A percentile compares a stretch with the other conserved stretches of the same genome.
Conservation (phyloP, 2,888 invertebrate genomes). For the Brachypalpus laphriformis region DNA sequence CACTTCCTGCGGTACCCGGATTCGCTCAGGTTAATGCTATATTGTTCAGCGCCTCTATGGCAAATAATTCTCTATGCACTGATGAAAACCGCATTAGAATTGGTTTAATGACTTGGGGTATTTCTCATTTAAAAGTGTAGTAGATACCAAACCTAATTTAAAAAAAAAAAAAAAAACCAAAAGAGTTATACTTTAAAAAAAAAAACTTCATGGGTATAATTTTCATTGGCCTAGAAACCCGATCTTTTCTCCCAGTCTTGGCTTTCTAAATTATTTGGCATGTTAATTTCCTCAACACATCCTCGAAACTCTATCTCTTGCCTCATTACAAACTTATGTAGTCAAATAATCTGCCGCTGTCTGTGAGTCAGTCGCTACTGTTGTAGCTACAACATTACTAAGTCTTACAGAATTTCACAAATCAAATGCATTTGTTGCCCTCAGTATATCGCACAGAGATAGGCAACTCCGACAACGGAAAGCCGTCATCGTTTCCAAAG, state of each 20-base stretch:
- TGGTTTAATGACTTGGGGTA: no score
- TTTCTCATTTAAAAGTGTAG: no score
- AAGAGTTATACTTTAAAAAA: no score
- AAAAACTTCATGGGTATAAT: no score
- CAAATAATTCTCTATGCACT: no score
- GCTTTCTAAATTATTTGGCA: background rate
- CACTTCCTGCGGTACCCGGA: no score
- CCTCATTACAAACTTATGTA: constrained; percentile 25
- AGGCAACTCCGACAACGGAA: constrained; percentile 15
- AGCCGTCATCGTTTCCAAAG: constrained; percentile 8
- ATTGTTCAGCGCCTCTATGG: no score
- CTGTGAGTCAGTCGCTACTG: constrained; percentile 5
- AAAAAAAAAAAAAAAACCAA: no score
- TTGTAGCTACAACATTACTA: background rate
- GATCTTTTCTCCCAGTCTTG: background rate
- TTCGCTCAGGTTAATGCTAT: no score
- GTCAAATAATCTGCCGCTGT: constrained; percentile 11
- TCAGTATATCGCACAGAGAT: background rate
- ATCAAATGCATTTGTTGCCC: constrained; percentile 44
- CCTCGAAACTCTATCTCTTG: background rate
- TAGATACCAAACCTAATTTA: no score
- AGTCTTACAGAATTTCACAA: constrained; percentile 17
- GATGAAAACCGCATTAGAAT: no score
- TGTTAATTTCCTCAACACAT: background rate
- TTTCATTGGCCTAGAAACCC: no score